These are phyloP conservation scores for Callorhinus ursinus DNA, from an alignment of 2,113 vertebrate genomes.

Conservation along the genomic window DNA sequence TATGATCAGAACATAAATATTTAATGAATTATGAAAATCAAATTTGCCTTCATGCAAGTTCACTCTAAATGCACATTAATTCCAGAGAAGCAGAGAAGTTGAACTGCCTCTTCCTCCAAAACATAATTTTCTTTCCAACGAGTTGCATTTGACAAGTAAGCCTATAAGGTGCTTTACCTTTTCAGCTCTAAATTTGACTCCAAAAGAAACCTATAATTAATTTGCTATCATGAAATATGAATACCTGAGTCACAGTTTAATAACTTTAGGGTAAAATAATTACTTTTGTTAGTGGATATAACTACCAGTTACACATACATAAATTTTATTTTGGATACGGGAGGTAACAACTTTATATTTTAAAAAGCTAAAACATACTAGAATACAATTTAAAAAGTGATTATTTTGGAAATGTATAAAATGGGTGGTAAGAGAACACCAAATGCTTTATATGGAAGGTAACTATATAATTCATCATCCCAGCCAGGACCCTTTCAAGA, in stretches of 20 bases:
- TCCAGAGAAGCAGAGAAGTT: neutral
- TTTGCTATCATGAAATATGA: slow-evolving; percentile 31
- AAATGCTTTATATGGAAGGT: neutral
- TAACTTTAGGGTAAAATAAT: neutral
- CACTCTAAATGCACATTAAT: neutral
- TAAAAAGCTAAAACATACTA: neutral
- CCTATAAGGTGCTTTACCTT: neutral
- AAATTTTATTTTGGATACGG: neutral
- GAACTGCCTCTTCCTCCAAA: neutral
- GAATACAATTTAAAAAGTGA: neutral
- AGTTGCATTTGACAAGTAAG: slow-evolving; percentile 30
- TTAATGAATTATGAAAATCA: slow-evolving; percentile 35
- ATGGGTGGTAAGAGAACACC: neutral
- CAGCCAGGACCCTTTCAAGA: neutral
- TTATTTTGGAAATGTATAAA: slow-evolving; percentile 24
- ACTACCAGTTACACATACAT: neutral
- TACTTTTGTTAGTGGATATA: neutral
- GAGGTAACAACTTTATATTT: neutral
- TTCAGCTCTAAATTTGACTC: slow-evolving; percentile 20
- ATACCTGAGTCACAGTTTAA: neutral
- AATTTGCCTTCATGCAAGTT: neutral
- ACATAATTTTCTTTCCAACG: neutral
- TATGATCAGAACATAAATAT: slow-evolving; percentile 27
- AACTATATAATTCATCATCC: slow-evolving; percentile 5
- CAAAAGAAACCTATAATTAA: slow-evolving; percentile 32